Conservation (phyloP, 2,888 invertebrate genomes). For the Rhorus exstirpatorius region DNA sequence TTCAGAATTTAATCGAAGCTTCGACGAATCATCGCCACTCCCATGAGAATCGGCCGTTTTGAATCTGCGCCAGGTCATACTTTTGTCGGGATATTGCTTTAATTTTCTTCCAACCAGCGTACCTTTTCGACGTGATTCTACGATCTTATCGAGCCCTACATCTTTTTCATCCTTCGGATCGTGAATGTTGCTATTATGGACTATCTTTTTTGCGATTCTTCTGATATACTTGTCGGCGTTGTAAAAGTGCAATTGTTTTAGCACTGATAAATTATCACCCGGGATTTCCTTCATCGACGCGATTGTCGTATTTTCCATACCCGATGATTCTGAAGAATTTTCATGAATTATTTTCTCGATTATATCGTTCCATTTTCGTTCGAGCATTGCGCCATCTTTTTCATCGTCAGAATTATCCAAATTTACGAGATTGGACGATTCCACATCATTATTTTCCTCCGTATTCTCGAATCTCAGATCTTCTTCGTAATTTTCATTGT, state of each 20-base stretch:
- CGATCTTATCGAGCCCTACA: neutral
- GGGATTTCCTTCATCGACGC: constrained; percentile 25
- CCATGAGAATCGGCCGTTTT: constrained; percentile 4
- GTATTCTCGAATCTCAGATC: constrained; percentile 38
- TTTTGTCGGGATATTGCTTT: constrained; percentile 23
- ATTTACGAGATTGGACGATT: constrained; percentile 12
- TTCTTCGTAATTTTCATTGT: constrained; percentile 45
- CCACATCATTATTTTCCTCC: constrained; percentile 34
- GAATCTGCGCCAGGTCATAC: neutral
- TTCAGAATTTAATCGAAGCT: neutral
- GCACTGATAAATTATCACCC: constrained; percentile 21
- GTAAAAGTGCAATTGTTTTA: constrained; percentile 65
- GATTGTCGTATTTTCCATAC: constrained; percentile 14
- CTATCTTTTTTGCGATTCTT: constrained; percentile 64
- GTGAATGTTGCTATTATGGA: constrained; percentile 50
- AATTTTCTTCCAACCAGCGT: constrained; percentile 41
- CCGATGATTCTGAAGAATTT: constrained; percentile 20
- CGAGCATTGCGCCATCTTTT: constrained; percentile 26
- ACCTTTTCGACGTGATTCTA: neutral
- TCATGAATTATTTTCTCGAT: constrained; percentile 61
- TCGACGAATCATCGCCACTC: neutral
- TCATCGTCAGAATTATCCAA: constrained; percentile 11
- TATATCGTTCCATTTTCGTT: constrained; percentile 58
- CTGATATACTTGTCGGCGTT: constrained; percentile 69
- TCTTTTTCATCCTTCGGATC: constrained; percentile 14